Evolutionary conservation across 2,888 invertebrate species (phyloP).

Genomic region (Tetheella fluctuosa): DNA sequence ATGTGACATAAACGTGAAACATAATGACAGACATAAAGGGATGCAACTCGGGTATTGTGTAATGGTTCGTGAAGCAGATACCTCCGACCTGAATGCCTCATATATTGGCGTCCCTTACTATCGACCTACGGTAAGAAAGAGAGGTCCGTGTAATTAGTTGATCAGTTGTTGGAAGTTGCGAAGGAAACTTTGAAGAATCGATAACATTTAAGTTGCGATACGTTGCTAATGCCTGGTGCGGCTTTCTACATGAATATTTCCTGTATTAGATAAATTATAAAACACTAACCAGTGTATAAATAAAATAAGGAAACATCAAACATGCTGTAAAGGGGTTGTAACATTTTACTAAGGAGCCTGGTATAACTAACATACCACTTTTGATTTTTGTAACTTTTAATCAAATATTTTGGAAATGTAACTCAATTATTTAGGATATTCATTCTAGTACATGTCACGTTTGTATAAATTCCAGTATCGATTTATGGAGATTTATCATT

Average conservation of each 20-base stretch:
- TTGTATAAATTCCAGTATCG: too few species aligned
- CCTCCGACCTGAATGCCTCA: slow-evolving; percentile 32
- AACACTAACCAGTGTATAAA: background rate
- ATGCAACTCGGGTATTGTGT: slow-evolving; percentile 43
- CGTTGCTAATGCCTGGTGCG: slow-evolving; percentile 31
- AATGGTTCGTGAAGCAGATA: slow-evolving; percentile 67
- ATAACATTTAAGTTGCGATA: slow-evolving; percentile 54
- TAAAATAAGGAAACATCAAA: too few species aligned
- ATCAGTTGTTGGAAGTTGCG: slow-evolving; percentile 43
- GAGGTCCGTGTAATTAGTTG: slow-evolving; percentile 49
- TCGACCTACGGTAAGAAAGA: slow-evolving; percentile 24
- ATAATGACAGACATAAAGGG: slow-evolving; percentile 30
- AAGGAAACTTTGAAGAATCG: slow-evolving; percentile 55
- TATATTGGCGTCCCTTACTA: slow-evolving; percentile 28
- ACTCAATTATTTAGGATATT: too few species aligned
- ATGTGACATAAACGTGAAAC: slow-evolving; percentile 33
- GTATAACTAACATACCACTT: too few species aligned
- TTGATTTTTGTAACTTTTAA: too few species aligned
- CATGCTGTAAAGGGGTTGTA: too few species aligned
- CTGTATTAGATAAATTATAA: background rate
- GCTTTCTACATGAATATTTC: background rate
- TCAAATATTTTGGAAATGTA: too few species aligned
- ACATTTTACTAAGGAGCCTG: too few species aligned
- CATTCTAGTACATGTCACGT: too few species aligned
- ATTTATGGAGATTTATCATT: too few species aligned